Evolutionary conservation across 2,797 vertebrate species (phyloP).

Genomic region (Parambassis ranga): DNA sequence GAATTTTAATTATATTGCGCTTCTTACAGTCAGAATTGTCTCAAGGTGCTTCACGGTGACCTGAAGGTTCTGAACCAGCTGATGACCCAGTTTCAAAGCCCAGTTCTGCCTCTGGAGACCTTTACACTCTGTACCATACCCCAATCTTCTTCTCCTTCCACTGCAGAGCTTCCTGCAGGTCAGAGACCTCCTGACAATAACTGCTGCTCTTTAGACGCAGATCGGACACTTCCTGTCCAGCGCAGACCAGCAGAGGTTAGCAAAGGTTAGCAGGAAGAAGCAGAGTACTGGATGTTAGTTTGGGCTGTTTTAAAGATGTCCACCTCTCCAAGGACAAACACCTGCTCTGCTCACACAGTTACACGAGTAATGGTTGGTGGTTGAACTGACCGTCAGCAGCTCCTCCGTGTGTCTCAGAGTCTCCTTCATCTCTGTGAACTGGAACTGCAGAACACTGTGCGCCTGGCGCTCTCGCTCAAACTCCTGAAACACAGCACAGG

Average conservation of each 20-base stretch:
- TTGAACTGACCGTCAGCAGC: slow-evolving; percentile 83
- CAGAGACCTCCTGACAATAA: slow-evolving; percentile 87
- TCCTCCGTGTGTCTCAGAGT: slow-evolving; percentile 87
- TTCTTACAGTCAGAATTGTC: too few species aligned
- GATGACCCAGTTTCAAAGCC: too few species aligned
- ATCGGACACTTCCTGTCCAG: slow-evolving; percentile 85
- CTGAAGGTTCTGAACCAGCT: too few species aligned
- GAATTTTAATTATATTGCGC: too few species aligned
- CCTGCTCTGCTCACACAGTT: too few species aligned
- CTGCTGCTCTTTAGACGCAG: slow-evolving; percentile 85
- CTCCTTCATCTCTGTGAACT: slow-evolving; percentile 86
- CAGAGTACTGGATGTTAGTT: too few species aligned
- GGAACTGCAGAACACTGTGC: slow-evolving; percentile 84
- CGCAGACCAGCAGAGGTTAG: background rate
- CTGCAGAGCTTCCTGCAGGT: slow-evolving; percentile 93
- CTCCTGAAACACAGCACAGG: slow-evolving; percentile 71
- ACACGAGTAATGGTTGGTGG: background rate
- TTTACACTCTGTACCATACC: slow-evolving; percentile 85
- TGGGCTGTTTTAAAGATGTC: too few species aligned
- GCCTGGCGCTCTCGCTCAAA: slow-evolving; percentile 86
- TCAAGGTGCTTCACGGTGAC: too few species aligned
- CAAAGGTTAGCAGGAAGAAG: background rate
- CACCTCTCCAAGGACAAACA: too few species aligned
- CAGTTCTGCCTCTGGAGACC: too few species aligned
- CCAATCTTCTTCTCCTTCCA: slow-evolving; percentile 97